These are phyloP conservation scores for Cryptocheilus praepositus DNA, from an alignment of 2,888 invertebrate species.

Conservation along the genomic window DNA sequence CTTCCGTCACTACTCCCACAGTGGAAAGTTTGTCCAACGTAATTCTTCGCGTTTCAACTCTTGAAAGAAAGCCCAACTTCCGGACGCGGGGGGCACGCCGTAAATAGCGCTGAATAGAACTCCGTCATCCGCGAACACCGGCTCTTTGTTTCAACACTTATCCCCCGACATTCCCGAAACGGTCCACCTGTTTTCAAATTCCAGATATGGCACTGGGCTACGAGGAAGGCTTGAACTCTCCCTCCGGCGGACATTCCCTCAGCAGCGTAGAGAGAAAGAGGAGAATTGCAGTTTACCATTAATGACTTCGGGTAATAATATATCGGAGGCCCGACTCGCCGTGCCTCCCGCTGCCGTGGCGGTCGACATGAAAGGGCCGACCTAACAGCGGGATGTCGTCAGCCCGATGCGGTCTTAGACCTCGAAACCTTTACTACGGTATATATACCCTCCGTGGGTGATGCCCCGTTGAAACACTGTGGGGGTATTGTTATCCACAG, in stretches of 20 bases:
- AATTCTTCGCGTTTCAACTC: too few species aligned
- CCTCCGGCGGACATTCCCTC: conserved; percentile 28
- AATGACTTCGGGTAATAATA: conserved; percentile 71
- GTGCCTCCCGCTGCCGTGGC: conserved; percentile 70
- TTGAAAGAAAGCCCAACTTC: too few species aligned
- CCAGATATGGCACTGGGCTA: conserved; percentile 6
- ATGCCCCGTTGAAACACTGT: conserved; percentile 55
- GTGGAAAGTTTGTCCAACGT: too few species aligned
- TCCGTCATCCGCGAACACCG: too few species aligned
- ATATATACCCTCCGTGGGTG: conserved; percentile 50
- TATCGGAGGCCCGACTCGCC: conserved; percentile 64
- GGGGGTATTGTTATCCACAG: conserved; percentile 48
- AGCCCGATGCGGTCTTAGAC: conserved; percentile 62
- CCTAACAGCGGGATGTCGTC: conserved; percentile 72
- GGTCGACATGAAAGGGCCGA: conserved; percentile 71
- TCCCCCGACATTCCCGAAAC: neutral
- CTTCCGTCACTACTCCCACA: too few species aligned
- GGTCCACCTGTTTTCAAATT: conserved; percentile 1
- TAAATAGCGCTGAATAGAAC: too few species aligned
- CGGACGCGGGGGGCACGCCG: too few species aligned
- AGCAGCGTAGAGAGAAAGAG: conserved; percentile 35
- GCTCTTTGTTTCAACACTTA: too few species aligned
- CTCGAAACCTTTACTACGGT: conserved; percentile 58
- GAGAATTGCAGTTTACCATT: conserved; percentile 72
- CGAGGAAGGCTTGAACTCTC: neutral